Percentiles rank a stretch among this genome's conserved stretches.
Evolutionary conservation across 2,797 vertebrate species (phyloP).

Genomic region (Cheirogaleus major): DNA sequence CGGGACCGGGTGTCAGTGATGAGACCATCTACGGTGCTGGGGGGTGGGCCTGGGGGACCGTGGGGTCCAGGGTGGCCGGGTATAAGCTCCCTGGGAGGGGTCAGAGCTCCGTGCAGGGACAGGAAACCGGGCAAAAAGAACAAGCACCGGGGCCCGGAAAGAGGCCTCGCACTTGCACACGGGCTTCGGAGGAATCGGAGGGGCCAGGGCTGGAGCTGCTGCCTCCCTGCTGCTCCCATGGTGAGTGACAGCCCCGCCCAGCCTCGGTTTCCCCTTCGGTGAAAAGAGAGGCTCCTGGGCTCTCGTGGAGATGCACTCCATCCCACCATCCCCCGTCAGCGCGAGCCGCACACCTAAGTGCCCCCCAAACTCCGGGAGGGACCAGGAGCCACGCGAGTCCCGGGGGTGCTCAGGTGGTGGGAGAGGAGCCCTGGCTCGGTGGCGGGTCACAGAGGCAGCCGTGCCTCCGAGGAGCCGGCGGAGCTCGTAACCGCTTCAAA

Average conservation of each 20-base stretch:
- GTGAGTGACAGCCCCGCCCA: not conserved
- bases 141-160: too few species aligned
- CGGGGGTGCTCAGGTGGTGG: rapidly evolving
- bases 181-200: not conserved
- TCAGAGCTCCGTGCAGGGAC: not conserved
- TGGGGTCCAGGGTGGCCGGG: not conserved
- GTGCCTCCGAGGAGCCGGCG: not conserved
- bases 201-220: not conserved
- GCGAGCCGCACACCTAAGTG: rapidly evolving
- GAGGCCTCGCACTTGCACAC: rapidly evolving
- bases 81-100: not conserved
- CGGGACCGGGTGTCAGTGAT: rapidly evolving
- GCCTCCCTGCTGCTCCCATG: not conserved
- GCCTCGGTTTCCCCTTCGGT: not conserved
- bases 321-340: not conserved
- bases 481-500: rapidly evolving
- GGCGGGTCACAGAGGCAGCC: rapidly evolving
- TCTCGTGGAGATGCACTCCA: rapidly evolving
- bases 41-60: not conserved
- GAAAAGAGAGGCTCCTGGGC: not conserved
- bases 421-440: not conserved
- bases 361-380: rapidly evolving
- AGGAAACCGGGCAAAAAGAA: not conserved
- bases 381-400: rapidly evolving
- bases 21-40: rapidly evolving